These are phyloP conservation scores for Ophiodon elongatus DNA, from an alignment of 2,113 vertebrate species.

Conservation along the genomic window DNA sequence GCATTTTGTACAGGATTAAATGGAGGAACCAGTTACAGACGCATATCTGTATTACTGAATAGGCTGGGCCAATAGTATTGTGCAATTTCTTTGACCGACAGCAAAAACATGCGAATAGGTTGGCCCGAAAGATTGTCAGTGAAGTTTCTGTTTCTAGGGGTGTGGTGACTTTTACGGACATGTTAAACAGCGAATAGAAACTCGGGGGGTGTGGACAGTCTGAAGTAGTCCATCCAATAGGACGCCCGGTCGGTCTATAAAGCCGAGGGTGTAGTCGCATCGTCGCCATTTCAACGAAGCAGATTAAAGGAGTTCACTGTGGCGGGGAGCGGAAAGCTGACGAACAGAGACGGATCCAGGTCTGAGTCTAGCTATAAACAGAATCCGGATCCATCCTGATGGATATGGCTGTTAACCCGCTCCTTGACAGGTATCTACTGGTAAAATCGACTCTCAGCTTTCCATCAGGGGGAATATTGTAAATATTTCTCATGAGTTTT, in stretches of 20 bases:
- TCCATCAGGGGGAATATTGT: slow-evolving; percentile 69
- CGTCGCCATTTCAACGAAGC: slow-evolving; percentile 86
- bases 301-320: not conserved
- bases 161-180: slow-evolving; percentile 64
- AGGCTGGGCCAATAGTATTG: slow-evolving; percentile 49
- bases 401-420: slow-evolving; percentile 85
- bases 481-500: slow-evolving; percentile 25
- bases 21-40: slow-evolving; percentile 41
- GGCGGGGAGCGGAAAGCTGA: slow-evolving; percentile 61
- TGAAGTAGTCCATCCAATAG: slow-evolving; percentile 71
- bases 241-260: slow-evolving; percentile 74
- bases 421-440: slow-evolving; percentile 86
- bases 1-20: slow-evolving; percentile 27
- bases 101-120: slow-evolving; percentile 56
- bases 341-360: slow-evolving; percentile 74
- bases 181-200: slow-evolving; percentile 50
- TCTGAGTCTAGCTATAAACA: slow-evolving; percentile 72
- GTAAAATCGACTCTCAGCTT: slow-evolving; percentile 75
- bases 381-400: slow-evolving; percentile 87
- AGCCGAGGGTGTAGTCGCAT: slow-evolving; percentile 72
- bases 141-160: slow-evolving; percentile 12
- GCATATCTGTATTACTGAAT: not conserved
- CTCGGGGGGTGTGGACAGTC: slow-evolving; percentile 55
- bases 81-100: slow-evolving; percentile 51
- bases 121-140: slow-evolving; percentile 2